Base-by-base conservation (phyloP, 2,888 invertebrate genomes). In the Ornithoptera priamus region DNA sequence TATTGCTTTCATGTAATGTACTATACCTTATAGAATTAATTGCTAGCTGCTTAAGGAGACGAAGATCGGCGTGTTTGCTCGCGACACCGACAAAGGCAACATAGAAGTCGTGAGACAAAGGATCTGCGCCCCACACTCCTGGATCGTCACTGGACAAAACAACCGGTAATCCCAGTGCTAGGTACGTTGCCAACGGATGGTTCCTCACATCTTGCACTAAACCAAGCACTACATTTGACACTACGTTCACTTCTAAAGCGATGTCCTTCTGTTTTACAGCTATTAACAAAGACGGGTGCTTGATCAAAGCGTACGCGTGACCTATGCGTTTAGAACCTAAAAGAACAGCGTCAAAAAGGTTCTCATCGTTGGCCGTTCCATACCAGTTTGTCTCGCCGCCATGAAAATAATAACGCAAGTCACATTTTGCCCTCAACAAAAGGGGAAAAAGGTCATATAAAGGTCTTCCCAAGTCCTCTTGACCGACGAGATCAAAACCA, bases 401-500 rank as follows among this genome's bases (percentile, higher is more conserved):
- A 80, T 97, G 97, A 75, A 97, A 96, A 78, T 94, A 97, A 76
- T 94, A 95, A 62, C 94, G 91, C 18, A 96, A 87, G 2, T 93
- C 84, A 0, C 91, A 85, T 57, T 93, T 92, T 1, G 93, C 84
- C 53, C 88, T 81, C 18, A 90, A 77, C 36, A 97, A 79, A 66
- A 93, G 82, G 0, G 95, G 90, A 0, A 94, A 83, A 73, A 94
- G 96, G 22, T 94, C 92, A 15, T 86, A 78, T 0, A 97, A 84
- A 0, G 96, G 94, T 30, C 90, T 87, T 0, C 96, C 96, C 71
- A 92, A 82, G 77, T 97, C 97, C 82, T 97, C 97, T 77, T 96
- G 96, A 0, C 97, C 97, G 0, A 97, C 96, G 68, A 97, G 92
- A 88, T 97, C 97, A 75, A 97, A 96, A 3, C 97, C 97, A 7